These are phyloP conservation scores for Turritopsis rubra DNA, from an alignment of 30 jellyfish, hydroid and myxozoan genomes.

Conservation along the genomic window DNA sequence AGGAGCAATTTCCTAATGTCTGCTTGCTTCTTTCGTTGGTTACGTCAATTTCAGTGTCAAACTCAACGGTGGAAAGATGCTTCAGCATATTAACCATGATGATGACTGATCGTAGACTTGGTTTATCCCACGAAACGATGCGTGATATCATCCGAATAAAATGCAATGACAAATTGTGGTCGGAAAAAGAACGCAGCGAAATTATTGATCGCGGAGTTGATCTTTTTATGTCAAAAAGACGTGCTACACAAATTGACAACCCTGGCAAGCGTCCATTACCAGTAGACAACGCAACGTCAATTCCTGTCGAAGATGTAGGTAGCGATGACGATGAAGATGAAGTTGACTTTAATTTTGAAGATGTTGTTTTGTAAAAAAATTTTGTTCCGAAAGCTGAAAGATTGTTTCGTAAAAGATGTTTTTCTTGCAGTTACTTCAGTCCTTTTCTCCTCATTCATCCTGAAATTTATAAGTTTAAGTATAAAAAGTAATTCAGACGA, in stretches of 20 bases:
- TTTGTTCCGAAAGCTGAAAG: too few species aligned
- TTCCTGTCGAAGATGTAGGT: not conserved
- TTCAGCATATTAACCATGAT: conserved; percentile 36
- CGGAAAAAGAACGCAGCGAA: not conserved
- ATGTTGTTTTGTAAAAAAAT: not conserved
- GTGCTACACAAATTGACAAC: conserved; percentile 10
- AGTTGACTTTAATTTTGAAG: not conserved
- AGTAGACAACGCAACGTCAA: not conserved
- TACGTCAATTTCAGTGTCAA: conserved; percentile 50
- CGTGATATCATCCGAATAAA: conserved; percentile 27
- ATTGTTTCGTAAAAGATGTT: too few species aligned
- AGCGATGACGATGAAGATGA: not conserved
- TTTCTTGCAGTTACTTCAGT: too few species aligned
- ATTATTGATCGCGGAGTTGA: not conserved
- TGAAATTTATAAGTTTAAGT: too few species aligned
- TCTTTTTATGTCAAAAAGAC: not conserved
- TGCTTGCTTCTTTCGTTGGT: conserved; percentile 34
- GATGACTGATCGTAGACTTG: conserved; percentile 41
- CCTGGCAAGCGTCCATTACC: not conserved
- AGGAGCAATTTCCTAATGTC: conserved; percentile 33
- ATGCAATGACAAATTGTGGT: conserved; percentile 41
- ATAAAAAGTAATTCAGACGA: too few species aligned
- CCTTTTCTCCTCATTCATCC: too few species aligned
- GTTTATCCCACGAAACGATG: conserved; percentile 39
- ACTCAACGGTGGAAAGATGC: conserved; percentile 49